Percentiles rank a stretch among this genome's conserved stretches.
Conservation (phyloP, 2,888 invertebrate genomes). For the Masnerella sp. region DNA sequence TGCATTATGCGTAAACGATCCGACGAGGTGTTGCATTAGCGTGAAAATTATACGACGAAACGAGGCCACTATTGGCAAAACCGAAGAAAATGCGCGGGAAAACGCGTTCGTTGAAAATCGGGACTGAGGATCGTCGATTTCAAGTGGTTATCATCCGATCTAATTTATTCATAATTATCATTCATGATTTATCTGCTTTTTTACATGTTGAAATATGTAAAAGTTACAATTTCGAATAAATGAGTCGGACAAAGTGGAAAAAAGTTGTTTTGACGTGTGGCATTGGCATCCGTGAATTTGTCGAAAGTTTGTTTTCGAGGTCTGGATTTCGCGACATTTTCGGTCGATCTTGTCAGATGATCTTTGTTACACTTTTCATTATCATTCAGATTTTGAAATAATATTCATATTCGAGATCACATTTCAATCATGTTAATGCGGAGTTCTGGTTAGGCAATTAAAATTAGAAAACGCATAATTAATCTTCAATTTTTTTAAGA, state of each 20-base stretch:
- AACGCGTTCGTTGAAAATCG: too few relatives aligned
- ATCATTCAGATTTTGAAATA: neutral
- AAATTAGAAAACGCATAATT: too few relatives aligned
- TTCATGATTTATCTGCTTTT: conserved; percentile 28
- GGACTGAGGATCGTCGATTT: too few relatives aligned
- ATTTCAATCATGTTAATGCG: too few relatives aligned
- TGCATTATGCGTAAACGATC: conserved; percentile 29
- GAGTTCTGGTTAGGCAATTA: too few relatives aligned
- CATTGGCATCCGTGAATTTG: conserved; percentile 12
- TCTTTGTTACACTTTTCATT: neutral
- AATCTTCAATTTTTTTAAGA: too few relatives aligned
- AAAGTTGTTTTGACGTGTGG: conserved; percentile 42
- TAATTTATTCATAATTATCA: conserved; percentile 49
- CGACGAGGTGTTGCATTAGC: conserved; percentile 18
- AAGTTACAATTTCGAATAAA: conserved; percentile 19
- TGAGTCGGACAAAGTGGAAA: conserved; percentile 15
- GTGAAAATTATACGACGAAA: conserved; percentile 44
- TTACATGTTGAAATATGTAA: conserved; percentile 36
- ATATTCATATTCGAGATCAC: too few relatives aligned
- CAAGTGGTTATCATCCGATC: conserved; percentile 35
- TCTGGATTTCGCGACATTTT: too few relatives aligned
- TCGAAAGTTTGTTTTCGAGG: neutral
- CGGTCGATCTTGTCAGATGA: too few relatives aligned
- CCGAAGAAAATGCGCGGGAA: conserved; percentile 67
- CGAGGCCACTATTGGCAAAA: conserved; percentile 39